phyloP scores from a whole-genome alignment of 2,888 invertebrate genomes.

The Beris morrisii region DNA sequence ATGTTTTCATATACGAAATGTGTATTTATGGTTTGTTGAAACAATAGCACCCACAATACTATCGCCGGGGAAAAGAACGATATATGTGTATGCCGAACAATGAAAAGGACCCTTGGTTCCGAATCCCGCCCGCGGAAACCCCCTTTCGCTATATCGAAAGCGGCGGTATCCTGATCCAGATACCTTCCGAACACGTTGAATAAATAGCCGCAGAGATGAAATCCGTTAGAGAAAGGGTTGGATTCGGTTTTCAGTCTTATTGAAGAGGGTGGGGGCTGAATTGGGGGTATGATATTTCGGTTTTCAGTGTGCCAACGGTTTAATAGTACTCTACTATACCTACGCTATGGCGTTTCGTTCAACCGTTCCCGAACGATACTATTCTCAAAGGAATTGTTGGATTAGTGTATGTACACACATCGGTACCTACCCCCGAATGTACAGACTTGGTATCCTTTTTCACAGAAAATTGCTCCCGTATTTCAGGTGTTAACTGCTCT shows the following conservation, averaged over 20 bases:
- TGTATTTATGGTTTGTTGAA: constrained; percentile 39
- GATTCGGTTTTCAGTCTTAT: constrained; percentile 29
- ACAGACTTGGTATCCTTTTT: no score
- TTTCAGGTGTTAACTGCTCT: constrained; percentile 41
- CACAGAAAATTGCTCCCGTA: constrained; percentile 33
- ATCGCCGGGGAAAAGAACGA: constrained; percentile 1
- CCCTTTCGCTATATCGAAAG: no score
- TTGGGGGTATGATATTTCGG: not conserved
- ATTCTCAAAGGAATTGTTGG: constrained; percentile 36
- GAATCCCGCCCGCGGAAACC: not conserved
- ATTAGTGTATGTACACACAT: constrained; percentile 12
- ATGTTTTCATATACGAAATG: constrained; percentile 38
- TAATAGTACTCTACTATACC: not conserved
- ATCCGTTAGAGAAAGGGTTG: constrained; percentile 33
- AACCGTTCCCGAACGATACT: constrained; percentile 31
- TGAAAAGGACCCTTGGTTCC: constrained; percentile 24
- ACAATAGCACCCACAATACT: constrained; percentile 31
- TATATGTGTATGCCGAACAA: constrained; percentile 30
- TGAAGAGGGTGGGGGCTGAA: constrained; percentile 17
- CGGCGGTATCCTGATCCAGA: no score
- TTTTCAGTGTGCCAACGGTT: constrained; percentile 24
- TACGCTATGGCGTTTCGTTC: constrained; percentile 29
- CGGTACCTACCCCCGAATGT: not conserved
- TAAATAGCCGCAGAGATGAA: constrained; percentile 32
- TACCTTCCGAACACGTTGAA: constrained; percentile 17